These are phyloP conservation scores for Tichodroma muraria DNA, from an alignment of 2,113 vertebrate genomes.

Conservation along the genomic window DNA sequence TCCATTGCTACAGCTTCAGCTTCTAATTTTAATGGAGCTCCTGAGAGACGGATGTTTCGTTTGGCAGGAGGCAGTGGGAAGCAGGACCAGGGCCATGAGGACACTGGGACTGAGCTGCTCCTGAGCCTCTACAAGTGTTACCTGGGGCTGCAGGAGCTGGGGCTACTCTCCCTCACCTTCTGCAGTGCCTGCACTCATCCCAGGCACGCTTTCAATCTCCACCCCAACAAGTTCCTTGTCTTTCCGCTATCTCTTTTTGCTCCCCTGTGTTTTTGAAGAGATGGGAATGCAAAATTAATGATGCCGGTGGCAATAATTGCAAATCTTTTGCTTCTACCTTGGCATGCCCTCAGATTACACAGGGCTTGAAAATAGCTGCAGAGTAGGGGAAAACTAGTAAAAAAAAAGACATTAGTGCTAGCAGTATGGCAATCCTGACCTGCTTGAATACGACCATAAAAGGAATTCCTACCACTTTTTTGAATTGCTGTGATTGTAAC, in stretches of 20 bases:
- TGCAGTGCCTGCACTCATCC: background rate
- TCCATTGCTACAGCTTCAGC: rapidly evolving
- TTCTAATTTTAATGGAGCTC: background rate
- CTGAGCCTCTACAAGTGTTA: rapidly evolving
- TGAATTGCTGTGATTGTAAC: background rate
- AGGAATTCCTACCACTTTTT: no score
- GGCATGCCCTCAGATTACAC: slow-evolving; percentile 23
- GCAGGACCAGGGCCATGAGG: background rate
- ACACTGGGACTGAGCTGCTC: background rate
- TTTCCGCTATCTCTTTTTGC: background rate
- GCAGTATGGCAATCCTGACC: background rate
- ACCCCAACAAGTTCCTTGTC: background rate
- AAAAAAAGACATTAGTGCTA: background rate
- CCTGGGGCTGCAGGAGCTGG: background rate
- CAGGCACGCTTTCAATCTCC: background rate
- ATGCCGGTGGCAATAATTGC: background rate
- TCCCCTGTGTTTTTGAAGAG: slow-evolving; percentile 25
- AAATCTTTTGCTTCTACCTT: slow-evolving; percentile 19
- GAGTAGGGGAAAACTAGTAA: background rate
- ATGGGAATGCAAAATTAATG: slow-evolving; percentile 21
- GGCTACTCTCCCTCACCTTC: background rate
- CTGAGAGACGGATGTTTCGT: background rate
- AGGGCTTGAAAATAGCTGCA: background rate
- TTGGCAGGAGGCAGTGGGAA: background rate
- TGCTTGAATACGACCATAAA: rapidly evolving